Percentiles rank a stretch among this genome's conserved stretches.
These are phyloP conservation scores for Pelobates fuscus DNA, from an alignment of 2,113 vertebrate species.

Conservation along the genomic window DNA sequence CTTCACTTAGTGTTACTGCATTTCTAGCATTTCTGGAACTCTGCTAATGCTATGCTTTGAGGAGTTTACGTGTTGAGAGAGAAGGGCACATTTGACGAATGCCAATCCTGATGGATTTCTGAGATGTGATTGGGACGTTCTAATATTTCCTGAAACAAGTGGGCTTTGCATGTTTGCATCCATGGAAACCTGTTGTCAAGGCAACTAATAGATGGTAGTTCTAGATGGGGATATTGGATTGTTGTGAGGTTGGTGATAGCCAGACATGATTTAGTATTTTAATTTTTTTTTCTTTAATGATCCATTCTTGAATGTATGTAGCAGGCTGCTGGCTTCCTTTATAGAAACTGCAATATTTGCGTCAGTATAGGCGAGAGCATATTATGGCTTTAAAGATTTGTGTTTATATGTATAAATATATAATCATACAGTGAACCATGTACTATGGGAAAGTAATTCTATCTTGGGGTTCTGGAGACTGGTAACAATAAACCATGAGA, in stretches of 20 bases:
- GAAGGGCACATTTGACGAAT: background rate
- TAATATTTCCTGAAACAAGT: conserved; percentile 51
- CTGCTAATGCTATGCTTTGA: too few relatives aligned
- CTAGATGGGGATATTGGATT: conserved; percentile 4
- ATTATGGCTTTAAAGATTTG: too few relatives aligned
- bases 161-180: conserved; percentile 58
- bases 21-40: too few relatives aligned
- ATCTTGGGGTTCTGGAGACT: too few relatives aligned
- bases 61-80: too few relatives aligned
- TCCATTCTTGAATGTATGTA: conserved; percentile 3
- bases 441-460: too few relatives aligned
- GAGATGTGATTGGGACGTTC: conserved; percentile 52
- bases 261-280: conserved; percentile 16
- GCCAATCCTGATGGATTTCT: conserved; percentile 56
- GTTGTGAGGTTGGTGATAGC: background rate
- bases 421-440: too few relatives aligned
- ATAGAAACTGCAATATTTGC: too few relatives aligned
- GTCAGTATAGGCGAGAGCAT: too few relatives aligned
- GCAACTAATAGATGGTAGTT: conserved; percentile 57
- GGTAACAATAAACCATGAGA: too few relatives aligned
- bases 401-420: too few relatives aligned
- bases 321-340: background rate
- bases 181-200: conserved; percentile 67
- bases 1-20: too few relatives aligned
- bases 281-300: conserved; percentile 13